These are phyloP conservation scores for Enteromius trimaculatus DNA, from an alignment of 2,797 vertebrate species.

Conservation along the genomic window DNA sequence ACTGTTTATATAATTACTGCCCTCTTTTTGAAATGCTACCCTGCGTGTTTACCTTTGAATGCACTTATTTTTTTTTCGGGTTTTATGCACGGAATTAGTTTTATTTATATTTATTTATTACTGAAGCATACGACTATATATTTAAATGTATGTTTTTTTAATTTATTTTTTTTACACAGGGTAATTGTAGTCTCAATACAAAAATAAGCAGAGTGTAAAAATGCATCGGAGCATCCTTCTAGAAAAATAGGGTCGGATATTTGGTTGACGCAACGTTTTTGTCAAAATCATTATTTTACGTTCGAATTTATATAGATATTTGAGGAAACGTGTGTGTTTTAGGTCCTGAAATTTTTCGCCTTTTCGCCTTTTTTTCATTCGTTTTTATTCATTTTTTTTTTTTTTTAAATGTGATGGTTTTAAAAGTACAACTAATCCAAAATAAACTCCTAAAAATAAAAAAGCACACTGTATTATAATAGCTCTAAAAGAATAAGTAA, in stretches of 20 bases:
- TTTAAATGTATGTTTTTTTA: neutral
- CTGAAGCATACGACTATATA: neutral
- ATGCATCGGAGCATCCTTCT: slow-evolving; percentile 23
- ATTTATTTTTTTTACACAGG: neutral
- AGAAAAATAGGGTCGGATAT: neutral
- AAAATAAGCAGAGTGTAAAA: neutral
- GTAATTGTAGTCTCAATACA: neutral
- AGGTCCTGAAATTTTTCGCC: neutral
- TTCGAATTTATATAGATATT: neutral
- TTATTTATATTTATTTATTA: neutral
- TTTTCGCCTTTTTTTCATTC: neutral
- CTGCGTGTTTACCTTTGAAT: neutral
- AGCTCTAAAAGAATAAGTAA: neutral
- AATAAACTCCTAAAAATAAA: neutral
- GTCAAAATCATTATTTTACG: neutral
- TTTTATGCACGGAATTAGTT: neutral
- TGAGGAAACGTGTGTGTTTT: neutral
- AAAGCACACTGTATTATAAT: neutral
- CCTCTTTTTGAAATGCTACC: neutral
- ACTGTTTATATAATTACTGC: no score
- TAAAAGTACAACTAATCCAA: neutral
- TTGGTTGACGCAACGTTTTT: neutral
- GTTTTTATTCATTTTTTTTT: neutral
- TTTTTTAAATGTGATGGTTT: neutral
- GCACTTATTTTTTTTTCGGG: neutral